These are phyloP conservation scores for Seira sanloemensis DNA, from an alignment of 2,888 invertebrate genomes.

Conservation along the genomic window DNA sequence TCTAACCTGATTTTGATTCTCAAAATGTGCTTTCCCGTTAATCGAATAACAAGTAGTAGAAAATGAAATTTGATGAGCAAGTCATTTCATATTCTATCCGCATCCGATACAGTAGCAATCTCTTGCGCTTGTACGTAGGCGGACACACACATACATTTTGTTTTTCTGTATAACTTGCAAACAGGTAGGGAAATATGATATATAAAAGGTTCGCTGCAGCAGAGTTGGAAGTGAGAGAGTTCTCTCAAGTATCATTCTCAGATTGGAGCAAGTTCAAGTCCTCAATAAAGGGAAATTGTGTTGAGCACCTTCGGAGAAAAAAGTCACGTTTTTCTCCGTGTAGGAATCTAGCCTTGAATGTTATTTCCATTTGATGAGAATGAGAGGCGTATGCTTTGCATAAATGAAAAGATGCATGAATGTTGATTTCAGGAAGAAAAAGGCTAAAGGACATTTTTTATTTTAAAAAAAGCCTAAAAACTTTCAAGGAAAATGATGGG, in stretches of 20 bases:
- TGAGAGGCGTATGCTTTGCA: too few species aligned
- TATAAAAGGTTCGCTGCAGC: too few species aligned
- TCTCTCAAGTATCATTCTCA: too few species aligned
- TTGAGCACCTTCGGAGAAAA: neutral
- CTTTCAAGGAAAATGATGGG: neutral
- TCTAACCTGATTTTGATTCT: conserved; percentile 1
- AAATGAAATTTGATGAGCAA: neutral
- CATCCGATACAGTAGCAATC: neutral
- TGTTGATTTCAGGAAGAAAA: neutral
- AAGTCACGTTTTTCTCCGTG: neutral
- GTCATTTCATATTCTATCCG: neutral
- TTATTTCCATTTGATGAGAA: neutral
- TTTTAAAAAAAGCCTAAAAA: neutral
- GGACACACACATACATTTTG: neutral
- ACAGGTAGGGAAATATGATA: neutral
- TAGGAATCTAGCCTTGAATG: neutral
- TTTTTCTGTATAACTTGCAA: neutral
- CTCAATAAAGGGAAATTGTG: neutral
- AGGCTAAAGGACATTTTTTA: neutral
- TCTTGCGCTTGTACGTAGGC: neutral
- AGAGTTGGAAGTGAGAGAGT: too few species aligned
- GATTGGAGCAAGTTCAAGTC: neutral
- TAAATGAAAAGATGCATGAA: neutral
- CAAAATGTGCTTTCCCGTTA: neutral
- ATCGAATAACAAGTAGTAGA: neutral